Base-by-base conservation (phyloP, 2,113 vertebrate genomes). In the Tychaedon coryphoeus region DNA sequence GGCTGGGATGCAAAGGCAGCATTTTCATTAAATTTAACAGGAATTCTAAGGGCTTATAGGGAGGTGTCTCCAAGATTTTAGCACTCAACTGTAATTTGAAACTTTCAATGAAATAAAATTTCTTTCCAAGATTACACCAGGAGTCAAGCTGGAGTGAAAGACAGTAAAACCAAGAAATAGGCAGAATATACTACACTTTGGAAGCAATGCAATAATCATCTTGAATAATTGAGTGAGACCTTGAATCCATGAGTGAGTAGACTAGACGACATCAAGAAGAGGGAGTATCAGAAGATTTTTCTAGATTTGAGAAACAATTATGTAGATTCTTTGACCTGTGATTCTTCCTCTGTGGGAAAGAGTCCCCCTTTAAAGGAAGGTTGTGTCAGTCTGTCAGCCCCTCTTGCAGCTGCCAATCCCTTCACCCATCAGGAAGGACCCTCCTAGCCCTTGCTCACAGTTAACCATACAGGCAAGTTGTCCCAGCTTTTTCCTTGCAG, bases 291-390 rank as follows among this genome's bases (percentile, higher is more conserved):
- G 33, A 20, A 61, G 28, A 26, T 78, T 72, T 92, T 89, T 65
- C 48, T 65, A 38, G 13, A 47, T 56, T 64, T 60, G 60, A 86
- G 42, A 67, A 86, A 66, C 8, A 74, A 8, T 58, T 50, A 42
- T 4, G 5, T 23, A 75, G 33, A 33, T 61, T 82, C 38, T 73
- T 81, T 57, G 23, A 33, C 36, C 4, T 58, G 23, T 47, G n/a
- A n/a, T n/a, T n/a, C n/a, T n/a, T n/a, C n/a, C n/a, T n/a, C 42
- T 85, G 33, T 45, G 33, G 78, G 66, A 91, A 89, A 29, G 20
- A 4, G 26, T 61, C 3, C 5, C 26, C 11, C 7, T 56, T 40
- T 34, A n/a, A 11, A 5, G 10, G 7, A 1, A 1, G 3, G 3
- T 42, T 29, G 5, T 57, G 7, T 40, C 23, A 47, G 29, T 71